These are phyloP conservation scores for Aulostomus chinensis DNA, from an alignment of 2,797 vertebrate genomes.

Conservation along the genomic window DNA sequence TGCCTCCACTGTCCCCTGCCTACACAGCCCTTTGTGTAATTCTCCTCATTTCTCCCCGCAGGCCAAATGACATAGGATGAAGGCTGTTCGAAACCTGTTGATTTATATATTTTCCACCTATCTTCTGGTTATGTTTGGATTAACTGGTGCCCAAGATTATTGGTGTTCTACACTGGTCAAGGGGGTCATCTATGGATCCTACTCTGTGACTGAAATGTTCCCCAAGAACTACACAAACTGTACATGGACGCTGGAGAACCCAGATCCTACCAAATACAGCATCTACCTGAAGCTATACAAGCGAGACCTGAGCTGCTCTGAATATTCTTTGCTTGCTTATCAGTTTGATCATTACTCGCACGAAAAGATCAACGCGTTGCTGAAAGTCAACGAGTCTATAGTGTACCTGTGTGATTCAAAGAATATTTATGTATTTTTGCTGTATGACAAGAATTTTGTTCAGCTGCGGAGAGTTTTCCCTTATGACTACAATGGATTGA, in stretches of 20 bases:
- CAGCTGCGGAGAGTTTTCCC: conserved; percentile 96
- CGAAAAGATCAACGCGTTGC: conserved; percentile 98
- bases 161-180: conserved; percentile 99
- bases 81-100: conserved; percentile 99
- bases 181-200: conserved; percentile 99
- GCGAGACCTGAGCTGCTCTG: conserved; percentile 97
- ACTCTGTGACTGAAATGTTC: conserved; percentile 99
- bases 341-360: conserved; percentile 99
- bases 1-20: conserved; percentile 18
- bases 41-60: conserved; percentile 87
- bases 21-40: conserved; percentile 67
- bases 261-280: conserved; percentile 99
- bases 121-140: conserved; percentile 99
- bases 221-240: conserved; percentile 99
- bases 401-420: conserved; percentile 96
- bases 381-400: conserved; percentile 96
- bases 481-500: conserved; percentile 90
- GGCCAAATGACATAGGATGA: conserved; percentile 99
- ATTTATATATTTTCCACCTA: conserved; percentile 99
- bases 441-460: conserved; percentile 99
- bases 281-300: conserved; percentile 99
- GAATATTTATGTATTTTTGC: conserved; percentile 97
- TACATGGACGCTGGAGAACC: conserved; percentile 99
- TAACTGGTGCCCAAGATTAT: conserved; percentile 99
- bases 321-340: conserved; percentile 97